These are phyloP conservation scores for Danio aesculapii DNA, from an alignment of 2,797 vertebrate genomes.

Conservation along the genomic window DNA sequence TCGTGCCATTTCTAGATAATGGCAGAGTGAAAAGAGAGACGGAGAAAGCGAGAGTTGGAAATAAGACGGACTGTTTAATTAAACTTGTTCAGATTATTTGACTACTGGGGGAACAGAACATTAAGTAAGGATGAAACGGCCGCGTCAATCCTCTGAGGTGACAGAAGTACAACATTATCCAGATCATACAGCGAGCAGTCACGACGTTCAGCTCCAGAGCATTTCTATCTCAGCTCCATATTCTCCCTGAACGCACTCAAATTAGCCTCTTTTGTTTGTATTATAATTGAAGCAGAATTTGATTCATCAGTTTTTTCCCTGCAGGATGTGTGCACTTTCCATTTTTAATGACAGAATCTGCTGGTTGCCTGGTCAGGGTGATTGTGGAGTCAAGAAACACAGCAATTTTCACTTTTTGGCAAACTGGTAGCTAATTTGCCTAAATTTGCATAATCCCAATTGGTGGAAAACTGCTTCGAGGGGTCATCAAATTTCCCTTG, in stretches of 20 bases:
- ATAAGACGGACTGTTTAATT: slow-evolving; percentile 34
- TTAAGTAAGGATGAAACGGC: not conserved
- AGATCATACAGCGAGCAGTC: not conserved
- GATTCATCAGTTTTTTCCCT: not conserved
- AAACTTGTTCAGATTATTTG: slow-evolving; percentile 34
- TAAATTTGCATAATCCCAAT: no score
- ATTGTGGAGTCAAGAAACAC: not conserved
- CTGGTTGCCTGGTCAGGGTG: not conserved
- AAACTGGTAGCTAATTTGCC: no score
- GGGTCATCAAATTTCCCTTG: no score
- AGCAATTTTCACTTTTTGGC: no score
- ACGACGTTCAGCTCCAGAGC: slow-evolving; percentile 9
- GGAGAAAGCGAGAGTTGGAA: slow-evolving; percentile 6
- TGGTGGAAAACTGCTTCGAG: no score
- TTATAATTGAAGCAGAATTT: not conserved
- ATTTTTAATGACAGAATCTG: not conserved
- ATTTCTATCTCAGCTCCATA: not conserved
- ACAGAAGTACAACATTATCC: slow-evolving; percentile 22
- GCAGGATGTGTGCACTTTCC: not conserved
- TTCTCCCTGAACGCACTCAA: not conserved
- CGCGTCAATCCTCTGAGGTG: slow-evolving; percentile 17
- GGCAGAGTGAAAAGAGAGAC: slow-evolving; percentile 6
- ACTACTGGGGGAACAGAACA: slow-evolving; percentile 5
- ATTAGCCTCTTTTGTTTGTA: slow-evolving; percentile 15
- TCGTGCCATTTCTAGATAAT: not conserved